Base-by-base conservation (phyloP, 1,140 invertebrate genomes). In the Drosophila sproati region DNA sequence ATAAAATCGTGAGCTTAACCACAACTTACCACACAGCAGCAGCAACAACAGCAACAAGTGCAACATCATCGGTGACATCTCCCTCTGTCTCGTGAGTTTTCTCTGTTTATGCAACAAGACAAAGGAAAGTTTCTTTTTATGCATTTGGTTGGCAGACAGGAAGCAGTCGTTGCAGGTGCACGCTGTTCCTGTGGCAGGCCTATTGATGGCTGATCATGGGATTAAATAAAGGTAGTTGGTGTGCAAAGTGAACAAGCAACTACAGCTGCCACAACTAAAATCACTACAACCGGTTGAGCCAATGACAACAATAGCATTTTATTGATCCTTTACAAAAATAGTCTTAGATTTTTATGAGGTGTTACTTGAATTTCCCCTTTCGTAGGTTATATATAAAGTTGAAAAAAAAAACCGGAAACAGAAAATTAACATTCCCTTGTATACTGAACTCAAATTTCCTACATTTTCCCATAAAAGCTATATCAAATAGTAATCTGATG, bases 11-110 rank as follows among this genome's bases (percentile, higher is more conserved):
- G 7, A 31, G 50, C 7, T 37, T 12, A 41, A n/a, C 3, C 3
- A 39, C 37, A 43, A 51, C 83, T 87, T 56, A 87, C 83, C 83
- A 47, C 68, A 89, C 10, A 87, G 47, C 57, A 89, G 54, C 66
- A 87, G 41, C 77, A 88, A n/a, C 50, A 73, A 51, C 68, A 82
- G 32, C 32, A 73, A 61, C 71, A 88, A 62, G 56, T 73, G 56
- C 37, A 79, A 63, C 41, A 63, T 1, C 41, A 67, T 43, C 45
- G 68, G 62, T 60, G 83, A 72, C 82, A 86, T 87, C 69, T 69
- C 20, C 20, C 20, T 20, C 20, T 1, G 20, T 20, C 29, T 43
- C 20, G 56, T 32, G 31, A 20, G 28, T 28, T 78, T 12, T 12
- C 12, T 82, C 60, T 50, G 64, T 45, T 64, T 80, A 80, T 82